phyloP scores from a whole-genome alignment of 2,113 vertebrate species.

The Meleagris gallopavo region DNA sequence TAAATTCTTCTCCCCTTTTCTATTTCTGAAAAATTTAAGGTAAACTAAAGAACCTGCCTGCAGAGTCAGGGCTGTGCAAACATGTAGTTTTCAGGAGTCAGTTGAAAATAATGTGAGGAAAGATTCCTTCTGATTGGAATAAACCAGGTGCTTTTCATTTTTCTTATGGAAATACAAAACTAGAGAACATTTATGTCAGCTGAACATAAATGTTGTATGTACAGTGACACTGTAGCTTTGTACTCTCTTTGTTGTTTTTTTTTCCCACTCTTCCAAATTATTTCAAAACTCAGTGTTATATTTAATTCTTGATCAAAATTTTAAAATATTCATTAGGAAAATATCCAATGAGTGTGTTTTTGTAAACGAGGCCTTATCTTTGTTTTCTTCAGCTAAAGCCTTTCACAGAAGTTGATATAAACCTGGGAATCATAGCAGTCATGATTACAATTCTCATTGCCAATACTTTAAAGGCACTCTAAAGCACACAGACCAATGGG shows the following conservation, averaged over 20 bases:
- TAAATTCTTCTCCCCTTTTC: background rate
- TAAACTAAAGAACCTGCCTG: background rate
- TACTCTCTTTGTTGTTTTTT: background rate
- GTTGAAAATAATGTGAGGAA: background rate
- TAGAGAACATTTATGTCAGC: background rate
- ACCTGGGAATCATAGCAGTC: background rate
- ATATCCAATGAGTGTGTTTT: background rate
- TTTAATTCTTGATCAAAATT: background rate
- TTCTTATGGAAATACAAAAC: background rate
- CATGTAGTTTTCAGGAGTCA: background rate
- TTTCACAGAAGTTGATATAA: background rate
- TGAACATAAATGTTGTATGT: background rate
- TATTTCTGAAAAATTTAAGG: background rate
- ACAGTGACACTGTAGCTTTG: background rate
- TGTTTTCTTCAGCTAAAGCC: background rate
- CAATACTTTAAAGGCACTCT: background rate
- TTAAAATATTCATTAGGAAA: background rate
- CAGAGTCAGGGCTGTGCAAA: background rate
- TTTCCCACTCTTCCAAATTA: background rate
- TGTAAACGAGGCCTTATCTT: background rate
- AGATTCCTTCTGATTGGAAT: background rate
- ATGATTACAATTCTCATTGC: background rate
- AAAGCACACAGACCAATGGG: background rate
- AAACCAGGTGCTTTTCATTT: background rate
- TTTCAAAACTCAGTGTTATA: background rate